Evolutionary conservation across 92 coral and sea anemone species (phyloP).

Genomic region (Palythoa grandiflora): DNA sequence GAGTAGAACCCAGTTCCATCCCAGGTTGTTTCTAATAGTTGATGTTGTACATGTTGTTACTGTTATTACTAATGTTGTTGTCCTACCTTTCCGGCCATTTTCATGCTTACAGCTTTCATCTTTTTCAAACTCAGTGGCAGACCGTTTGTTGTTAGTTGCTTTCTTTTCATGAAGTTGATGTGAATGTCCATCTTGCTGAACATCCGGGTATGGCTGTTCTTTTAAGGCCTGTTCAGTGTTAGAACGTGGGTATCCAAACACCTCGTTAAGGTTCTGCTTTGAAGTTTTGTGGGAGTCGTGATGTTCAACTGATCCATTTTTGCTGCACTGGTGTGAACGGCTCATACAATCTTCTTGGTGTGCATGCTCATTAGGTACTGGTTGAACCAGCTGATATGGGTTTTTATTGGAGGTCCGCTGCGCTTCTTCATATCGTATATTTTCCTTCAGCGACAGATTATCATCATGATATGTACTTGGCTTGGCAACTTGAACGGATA

Average conservation of each 20-base stretch:
- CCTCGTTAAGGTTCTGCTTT: background rate
- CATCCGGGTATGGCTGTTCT: background rate
- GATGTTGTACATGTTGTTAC: too few species aligned
- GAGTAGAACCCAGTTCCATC: too few species aligned
- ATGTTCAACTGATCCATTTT: background rate
- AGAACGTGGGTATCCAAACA: background rate
- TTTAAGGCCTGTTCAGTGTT: background rate
- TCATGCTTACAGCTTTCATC: slow-evolving; percentile 8
- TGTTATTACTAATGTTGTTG: too few species aligned
- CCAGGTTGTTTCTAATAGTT: too few species aligned
- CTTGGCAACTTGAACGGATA: background rate
- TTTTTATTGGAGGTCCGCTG: background rate
- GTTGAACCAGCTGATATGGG: background rate
- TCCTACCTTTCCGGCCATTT: slow-evolving; percentile 2
- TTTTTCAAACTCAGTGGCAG: background rate
- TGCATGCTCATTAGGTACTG: background rate
- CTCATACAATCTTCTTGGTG: background rate
- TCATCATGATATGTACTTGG: background rate
- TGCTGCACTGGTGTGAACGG: background rate
- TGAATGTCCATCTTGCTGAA: slow-evolving; percentile 22
- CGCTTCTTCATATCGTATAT: too few species aligned
- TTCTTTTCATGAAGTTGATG: background rate
- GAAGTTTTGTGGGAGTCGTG: background rate
- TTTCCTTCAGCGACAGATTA: background rate
- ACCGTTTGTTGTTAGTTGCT: slow-evolving; percentile 18